A percentile compares a stretch with the other conserved stretches of the same genome.
These are phyloP conservation scores for Telenomus remus DNA, from an alignment of 1,140 invertebrate genomes.

Conservation along the genomic window DNA sequence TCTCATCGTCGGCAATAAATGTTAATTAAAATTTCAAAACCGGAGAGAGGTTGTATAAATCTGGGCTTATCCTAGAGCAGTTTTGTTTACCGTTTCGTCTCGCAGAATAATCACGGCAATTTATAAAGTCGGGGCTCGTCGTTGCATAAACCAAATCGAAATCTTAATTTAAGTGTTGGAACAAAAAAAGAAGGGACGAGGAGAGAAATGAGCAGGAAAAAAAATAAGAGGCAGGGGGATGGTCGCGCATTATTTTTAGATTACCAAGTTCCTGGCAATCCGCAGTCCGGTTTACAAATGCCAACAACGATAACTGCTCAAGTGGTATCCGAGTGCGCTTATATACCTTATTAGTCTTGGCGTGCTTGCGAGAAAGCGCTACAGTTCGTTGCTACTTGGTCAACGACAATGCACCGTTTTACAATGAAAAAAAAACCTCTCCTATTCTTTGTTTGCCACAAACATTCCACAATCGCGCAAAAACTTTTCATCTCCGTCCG, in stretches of 20 bases:
- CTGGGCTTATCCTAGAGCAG: not conserved
- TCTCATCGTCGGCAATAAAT: not conserved
- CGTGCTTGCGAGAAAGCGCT: conserved; percentile 17
- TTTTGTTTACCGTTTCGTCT: conserved; percentile 1
- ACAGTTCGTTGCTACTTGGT: conserved; percentile 15
- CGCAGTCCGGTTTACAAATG: conserved; percentile 29
- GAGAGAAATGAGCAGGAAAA: too few species aligned
- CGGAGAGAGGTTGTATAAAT: not conserved
- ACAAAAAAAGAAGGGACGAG: conserved; percentile 10
- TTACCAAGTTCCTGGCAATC: conserved; percentile 33
- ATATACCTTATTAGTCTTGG: conserved; percentile 40
- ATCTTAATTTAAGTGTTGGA: not conserved
- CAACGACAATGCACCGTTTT: conserved; percentile 15
- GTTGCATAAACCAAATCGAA: not conserved
- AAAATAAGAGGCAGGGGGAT: conserved; percentile 1
- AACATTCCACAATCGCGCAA: not conserved
- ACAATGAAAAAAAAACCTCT: conserved; percentile 1
- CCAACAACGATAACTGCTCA: conserved; percentile 37
- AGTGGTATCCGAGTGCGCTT: conserved; percentile 18
- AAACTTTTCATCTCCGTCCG: not conserved
- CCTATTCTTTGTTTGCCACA: not conserved
- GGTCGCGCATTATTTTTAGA: conserved; percentile 25
- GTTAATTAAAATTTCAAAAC: not conserved
- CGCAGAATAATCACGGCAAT: not conserved
- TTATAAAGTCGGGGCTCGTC: too few species aligned